phyloP scores from a whole-genome alignment of 2,888 invertebrate species.

The Halocaridina rubra region DNA sequence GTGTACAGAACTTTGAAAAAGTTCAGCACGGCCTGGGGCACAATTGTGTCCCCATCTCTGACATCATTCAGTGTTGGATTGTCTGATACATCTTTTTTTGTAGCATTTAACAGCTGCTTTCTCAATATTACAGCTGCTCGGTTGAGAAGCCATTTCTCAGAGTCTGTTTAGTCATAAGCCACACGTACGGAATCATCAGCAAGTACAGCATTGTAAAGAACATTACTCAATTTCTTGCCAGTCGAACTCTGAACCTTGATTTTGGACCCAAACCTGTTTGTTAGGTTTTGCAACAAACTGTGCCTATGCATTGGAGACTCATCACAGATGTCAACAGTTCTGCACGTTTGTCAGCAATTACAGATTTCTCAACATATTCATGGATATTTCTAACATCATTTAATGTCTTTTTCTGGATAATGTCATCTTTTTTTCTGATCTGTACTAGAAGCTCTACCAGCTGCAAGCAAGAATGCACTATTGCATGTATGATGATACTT shows the following conservation, averaged over 20 bases:
- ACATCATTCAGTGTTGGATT: constrained; percentile 16
- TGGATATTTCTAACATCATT: not conserved
- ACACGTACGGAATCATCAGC: not conserved
- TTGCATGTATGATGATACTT: too few relatives aligned
- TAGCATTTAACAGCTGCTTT: constrained; percentile 20
- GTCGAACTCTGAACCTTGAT: not conserved
- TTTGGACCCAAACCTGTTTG: not conserved
- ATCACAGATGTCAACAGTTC: not conserved
- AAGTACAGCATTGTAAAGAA: not conserved
- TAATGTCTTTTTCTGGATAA: not conserved
- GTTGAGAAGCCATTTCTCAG: not conserved
- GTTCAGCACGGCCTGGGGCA: not conserved
- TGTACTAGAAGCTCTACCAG: not conserved
- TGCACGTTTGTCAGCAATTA: not conserved
- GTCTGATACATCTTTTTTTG: constrained; percentile 5
- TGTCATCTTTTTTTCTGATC: not conserved
- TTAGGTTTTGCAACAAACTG: not conserved
- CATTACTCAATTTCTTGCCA: not conserved
- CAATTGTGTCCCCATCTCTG: constrained; percentile 3
- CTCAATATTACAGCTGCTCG: constrained; percentile 9
- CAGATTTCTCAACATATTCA: not conserved
- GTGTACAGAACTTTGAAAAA: constrained; percentile 14
- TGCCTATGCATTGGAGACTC: not conserved
- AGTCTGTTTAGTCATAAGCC: constrained; percentile 17
- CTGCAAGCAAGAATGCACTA: not conserved